Evolutionary conservation across 2,113 vertebrate species (phyloP), one percentile per base, ranked within the genome.

Genomic region (Rhinoderma darwinii): DNA sequence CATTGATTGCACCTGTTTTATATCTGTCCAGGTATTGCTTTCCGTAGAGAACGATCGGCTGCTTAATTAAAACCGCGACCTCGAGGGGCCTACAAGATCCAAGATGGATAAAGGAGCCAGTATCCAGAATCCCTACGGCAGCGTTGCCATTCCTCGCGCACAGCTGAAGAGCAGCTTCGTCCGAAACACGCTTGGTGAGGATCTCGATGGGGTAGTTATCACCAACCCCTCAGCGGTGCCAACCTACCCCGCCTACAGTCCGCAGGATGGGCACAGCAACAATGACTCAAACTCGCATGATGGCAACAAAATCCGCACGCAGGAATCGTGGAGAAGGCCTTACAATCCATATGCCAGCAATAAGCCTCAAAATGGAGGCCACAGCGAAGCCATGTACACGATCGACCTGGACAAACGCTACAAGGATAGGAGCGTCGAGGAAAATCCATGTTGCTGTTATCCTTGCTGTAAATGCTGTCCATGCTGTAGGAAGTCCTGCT

Each of bases 121-220:
- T 0, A 56, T 95, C 39, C 90, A 95, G 90, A 96, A 96, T 85
- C 95, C 95, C 0, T 97, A 96, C 0, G 90, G 94, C 73, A 93
- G 92, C 0, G 88, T 97, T 83, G 93, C 88, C 91, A 94, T 97
- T 87, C 94, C 95, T 0, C 91, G 93, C 17, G 94, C 94, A 0
- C 96, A 95, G 77, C 93, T 97, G 77, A 90, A 92, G 88, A 91
- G 92, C 9, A 90, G 90, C 89, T 93, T 93, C 84, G 87, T 92
- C 72, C 90, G 92, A 37, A 47, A 80, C 90, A n/a, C 2, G 90
- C 92, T 79, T 86, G 86, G 89, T 1, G 92, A 91, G 0, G 90
- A 94, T 88, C 77, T 88, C 32, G 80, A 84, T 0, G 91, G 92
- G 87, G 89, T 88, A 0, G 0, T 95, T 77, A 91, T 95, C 0